Evolutionary conservation across 1,140 invertebrate genomes (phyloP).

Genomic region (Eumeta japonica): DNA sequence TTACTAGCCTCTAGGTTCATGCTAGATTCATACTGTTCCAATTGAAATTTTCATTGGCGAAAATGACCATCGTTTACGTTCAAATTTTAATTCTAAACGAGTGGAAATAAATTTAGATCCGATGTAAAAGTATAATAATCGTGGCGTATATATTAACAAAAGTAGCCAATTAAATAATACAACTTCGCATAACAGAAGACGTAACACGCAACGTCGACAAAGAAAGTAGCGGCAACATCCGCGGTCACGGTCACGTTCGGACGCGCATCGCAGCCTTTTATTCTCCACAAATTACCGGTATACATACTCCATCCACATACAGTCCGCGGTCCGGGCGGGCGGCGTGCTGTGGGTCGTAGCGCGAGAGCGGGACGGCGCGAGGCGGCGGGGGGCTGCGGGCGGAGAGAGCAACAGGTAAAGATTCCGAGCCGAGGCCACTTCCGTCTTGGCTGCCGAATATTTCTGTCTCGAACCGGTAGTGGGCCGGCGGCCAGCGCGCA

Average conservation of each 20-base stretch:
- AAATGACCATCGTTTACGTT: too few relatives aligned
- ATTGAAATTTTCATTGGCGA: too few relatives aligned
- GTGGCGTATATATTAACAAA: too few relatives aligned
- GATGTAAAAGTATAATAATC: too few relatives aligned
- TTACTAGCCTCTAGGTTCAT: too few relatives aligned
- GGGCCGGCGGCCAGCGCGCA: conserved; percentile 42
- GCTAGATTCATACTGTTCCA: too few relatives aligned
- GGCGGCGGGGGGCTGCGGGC: conserved; percentile 26
- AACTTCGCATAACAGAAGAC: conserved; percentile 12
- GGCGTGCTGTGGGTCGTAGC: conserved; percentile 14
- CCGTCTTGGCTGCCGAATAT: conserved; percentile 57
- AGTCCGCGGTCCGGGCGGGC: too few relatives aligned
- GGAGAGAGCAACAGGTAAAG: conserved; percentile 58
- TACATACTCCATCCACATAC: conserved; percentile 35
- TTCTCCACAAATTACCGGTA: conserved; percentile 47
- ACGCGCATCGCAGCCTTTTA: conserved; percentile 38
- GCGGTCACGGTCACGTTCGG: conserved; percentile 40
- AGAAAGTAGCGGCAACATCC: conserved; percentile 36
- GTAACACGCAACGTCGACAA: conserved; percentile 26
- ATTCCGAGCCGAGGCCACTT: conserved; percentile 58
- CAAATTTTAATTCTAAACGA: too few relatives aligned
- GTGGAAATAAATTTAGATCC: too few relatives aligned
- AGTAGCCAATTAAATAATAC: conserved; percentile 3
- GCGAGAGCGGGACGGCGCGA: conserved; percentile 23
- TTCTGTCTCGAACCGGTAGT: conserved; percentile 57